Evolutionary conservation across 1,140 invertebrate species (phyloP).

Genomic region (Pseudomyrmex cubaensis): DNA sequence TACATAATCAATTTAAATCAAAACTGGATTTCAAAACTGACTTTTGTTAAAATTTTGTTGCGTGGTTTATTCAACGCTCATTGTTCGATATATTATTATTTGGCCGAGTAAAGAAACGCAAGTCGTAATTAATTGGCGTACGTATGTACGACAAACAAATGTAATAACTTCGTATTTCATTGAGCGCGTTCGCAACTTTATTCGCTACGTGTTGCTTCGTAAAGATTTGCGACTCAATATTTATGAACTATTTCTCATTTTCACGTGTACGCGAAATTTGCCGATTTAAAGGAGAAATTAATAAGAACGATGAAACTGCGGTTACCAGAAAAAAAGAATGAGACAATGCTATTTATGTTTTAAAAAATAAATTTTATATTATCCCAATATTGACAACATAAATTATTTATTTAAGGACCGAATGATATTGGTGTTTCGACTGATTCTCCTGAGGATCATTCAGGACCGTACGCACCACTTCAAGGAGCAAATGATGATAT

Average conservation of each 20-base stretch:
- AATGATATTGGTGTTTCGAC: conserved; percentile 76
- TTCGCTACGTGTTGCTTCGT: neutral
- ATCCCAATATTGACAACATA: neutral
- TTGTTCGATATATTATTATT: conserved; percentile 45
- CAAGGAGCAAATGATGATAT: conserved; percentile 82
- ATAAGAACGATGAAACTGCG: neutral
- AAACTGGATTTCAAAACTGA: too few relatives aligned
- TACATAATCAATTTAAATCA: conserved; percentile 1
- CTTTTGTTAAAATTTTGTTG: neutral
- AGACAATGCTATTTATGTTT: neutral
- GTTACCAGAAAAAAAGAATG: neutral
- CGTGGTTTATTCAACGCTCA: conserved; percentile 21
- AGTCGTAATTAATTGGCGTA: conserved; percentile 3
- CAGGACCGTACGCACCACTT: conserved; percentile 72
- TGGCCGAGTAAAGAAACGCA: neutral
- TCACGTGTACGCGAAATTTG: neutral
- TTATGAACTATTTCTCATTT: neutral
- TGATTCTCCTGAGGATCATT: conserved; percentile 39
- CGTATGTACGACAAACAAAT: neutral
- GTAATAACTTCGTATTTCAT: neutral
- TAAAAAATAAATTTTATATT: neutral
- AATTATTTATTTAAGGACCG: conserved; percentile 71
- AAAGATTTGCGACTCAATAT: neutral
- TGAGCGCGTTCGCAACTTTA: neutral
- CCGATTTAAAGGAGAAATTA: neutral